phyloP scores from a whole-genome alignment of 64 coral and sea anemone genomes.

The Pachyseris speciosa region DNA sequence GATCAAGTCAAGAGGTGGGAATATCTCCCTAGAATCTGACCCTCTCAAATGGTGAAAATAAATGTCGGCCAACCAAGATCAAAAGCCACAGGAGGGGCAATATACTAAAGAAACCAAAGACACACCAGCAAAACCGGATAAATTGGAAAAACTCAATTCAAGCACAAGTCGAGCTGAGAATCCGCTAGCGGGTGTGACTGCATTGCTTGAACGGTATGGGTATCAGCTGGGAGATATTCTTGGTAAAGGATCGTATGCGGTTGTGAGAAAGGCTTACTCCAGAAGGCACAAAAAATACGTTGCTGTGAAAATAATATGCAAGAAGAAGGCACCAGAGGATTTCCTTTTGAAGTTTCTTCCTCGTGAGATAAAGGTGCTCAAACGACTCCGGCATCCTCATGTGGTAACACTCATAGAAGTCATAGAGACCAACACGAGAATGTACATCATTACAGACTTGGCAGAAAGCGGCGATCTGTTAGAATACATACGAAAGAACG shows the following conservation, averaged over 20 bases:
- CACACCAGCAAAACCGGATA: constrained; percentile 1
- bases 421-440: constrained; percentile 96
- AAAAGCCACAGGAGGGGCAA: not conserved
- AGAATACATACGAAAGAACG: constrained; percentile 85
- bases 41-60: constrained; percentile 19
- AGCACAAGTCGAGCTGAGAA: constrained; percentile 6
- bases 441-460: constrained; percentile 98
- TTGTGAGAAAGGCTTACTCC: constrained; percentile 90
- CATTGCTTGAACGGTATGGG: constrained; percentile 90
- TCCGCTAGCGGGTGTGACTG: constrained; percentile 77
- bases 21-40: not conserved
- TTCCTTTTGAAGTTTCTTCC: constrained; percentile 97
- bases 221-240: constrained; percentile 95
- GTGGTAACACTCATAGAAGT: constrained; percentile 93
- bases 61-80: constrained; percentile 39
- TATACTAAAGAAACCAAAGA: not conserved
- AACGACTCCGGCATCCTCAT: constrained; percentile 83
- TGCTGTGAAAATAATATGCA: constrained; percentile 98
- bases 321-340: constrained; percentile 98
- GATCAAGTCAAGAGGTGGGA: not conserved
- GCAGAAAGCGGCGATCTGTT: constrained; percentile 90
- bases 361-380: constrained; percentile 95
- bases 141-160: constrained; percentile 17
- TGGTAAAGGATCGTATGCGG: constrained; percentile 95
- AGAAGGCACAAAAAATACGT: constrained; percentile 90